A percentile compares a stretch with the other conserved stretches of the same genome.
phyloP scores from a whole-genome alignment of 2,888 invertebrate genomes.

The Lutraria lutraria region DNA sequence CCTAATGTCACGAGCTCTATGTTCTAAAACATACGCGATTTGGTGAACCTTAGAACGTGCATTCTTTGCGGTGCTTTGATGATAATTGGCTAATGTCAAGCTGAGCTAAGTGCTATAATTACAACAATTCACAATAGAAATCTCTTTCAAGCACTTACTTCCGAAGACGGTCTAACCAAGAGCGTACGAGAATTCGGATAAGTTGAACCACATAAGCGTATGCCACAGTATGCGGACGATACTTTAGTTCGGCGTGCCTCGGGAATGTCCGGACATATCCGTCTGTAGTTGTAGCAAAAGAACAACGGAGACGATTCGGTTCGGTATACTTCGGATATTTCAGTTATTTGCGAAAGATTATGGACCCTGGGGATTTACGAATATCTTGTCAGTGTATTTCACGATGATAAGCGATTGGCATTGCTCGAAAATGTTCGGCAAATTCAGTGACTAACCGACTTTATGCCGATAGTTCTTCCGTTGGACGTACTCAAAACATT shows the following conservation, averaged over 20 bases:
- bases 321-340: too few relatives aligned
- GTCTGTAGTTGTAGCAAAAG: too few relatives aligned
- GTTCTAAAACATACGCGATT: neutral
- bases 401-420: too few relatives aligned
- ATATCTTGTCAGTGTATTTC: too few relatives aligned
- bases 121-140: conserved; percentile 6
- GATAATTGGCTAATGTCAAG: neutral
- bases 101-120: neutral
- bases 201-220: neutral
- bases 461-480: too few relatives aligned
- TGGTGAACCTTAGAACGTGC: neutral
- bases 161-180: neutral
- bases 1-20: neutral
- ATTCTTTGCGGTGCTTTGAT: neutral
- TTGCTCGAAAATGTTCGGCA: neutral
- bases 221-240: neutral
- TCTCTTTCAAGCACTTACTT: neutral
- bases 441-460: neutral
- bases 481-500: too few relatives aligned
- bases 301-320: too few relatives aligned
- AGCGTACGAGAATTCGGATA: neutral
- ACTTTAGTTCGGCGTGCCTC: neutral
- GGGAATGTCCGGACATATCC: too few relatives aligned
- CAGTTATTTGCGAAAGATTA: too few relatives aligned
- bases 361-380: too few relatives aligned